Evolutionary conservation across 1,140 invertebrate species (phyloP), one percentile per base, ranked within the genome.

Genomic region (Drosophila nikananu): DNA sequence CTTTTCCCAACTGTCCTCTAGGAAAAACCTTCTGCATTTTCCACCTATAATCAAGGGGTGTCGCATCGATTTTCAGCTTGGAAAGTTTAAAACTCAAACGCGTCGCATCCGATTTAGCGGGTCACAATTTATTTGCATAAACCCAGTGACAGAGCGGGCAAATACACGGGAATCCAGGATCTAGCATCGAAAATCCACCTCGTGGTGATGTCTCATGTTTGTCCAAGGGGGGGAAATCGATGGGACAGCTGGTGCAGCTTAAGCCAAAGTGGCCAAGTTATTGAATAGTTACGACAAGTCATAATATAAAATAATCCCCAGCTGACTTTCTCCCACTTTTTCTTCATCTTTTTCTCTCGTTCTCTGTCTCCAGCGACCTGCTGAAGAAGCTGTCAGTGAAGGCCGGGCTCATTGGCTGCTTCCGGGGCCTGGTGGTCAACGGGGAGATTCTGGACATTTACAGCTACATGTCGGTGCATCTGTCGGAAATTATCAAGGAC

Each of bases 331-430:
- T 12, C 32, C n/a, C 35, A 8, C 37, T 13, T 39, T 19, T 15
- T 27, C 32, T 44, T n/a, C 19, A 46, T 21, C 8, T 23, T 32
- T 25, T 32, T 25, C 25, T 10, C 25, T 35, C 39, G 0, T 8
- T 30, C 8, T 30, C 30, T 9, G 30, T 30, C n/a, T 58, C 39
- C 94, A 97, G 97, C 51, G 96, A 97, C 84, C 95, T 97, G 76
- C 93, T 97, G 25, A 96, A 96, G 82, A 97, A 96, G 89, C 95
- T 96, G 10, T 96, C 96, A 2, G 97, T 97, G 4, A 95, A 96
- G 62, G 96, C 97, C 94, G 98, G 98, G 9, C 94, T 99, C 21
- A 98, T 98, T 77, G 98, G 98, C 10, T 99, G 98, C 92, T 98
- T 99, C 92, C 95, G 97, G 83, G 98, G 98, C 23, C 93, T 99